These are phyloP conservation scores for Cryptocheilus praepositus DNA, from an alignment of 2,888 invertebrate species.

Conservation along the genomic window DNA sequence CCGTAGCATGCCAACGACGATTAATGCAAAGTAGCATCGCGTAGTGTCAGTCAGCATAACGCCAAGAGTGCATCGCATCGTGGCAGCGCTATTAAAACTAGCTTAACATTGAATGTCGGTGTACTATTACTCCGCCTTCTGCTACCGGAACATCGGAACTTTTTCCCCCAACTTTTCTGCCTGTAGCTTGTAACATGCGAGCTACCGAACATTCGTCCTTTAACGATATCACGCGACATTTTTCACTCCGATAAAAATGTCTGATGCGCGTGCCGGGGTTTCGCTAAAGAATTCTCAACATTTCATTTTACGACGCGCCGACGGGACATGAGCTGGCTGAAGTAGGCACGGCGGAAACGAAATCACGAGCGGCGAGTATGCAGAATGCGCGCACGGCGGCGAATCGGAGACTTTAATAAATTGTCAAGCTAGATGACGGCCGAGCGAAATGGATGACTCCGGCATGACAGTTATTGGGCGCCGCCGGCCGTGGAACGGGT, in stretches of 20 bases:
- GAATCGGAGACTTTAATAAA: constrained; percentile 49
- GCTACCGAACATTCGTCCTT: too few relatives aligned
- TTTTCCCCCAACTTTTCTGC: too few relatives aligned
- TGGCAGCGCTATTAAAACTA: constrained; percentile 40
- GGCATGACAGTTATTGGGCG: constrained; percentile 50
- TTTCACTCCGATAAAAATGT: too few relatives aligned
- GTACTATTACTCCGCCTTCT: constrained; percentile 22
- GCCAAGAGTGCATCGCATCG: constrained; percentile 40
- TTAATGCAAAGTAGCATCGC: constrained; percentile 57
- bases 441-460: constrained; percentile 47
- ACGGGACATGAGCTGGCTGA: neutral
- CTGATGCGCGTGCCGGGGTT: too few relatives aligned
- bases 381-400: neutral
- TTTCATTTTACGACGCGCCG: too few relatives aligned
- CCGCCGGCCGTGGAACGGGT: constrained; percentile 24
- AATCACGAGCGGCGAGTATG: constrained; percentile 19
- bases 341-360: neutral
- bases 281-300: too few relatives aligned
- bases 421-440: constrained; percentile 28
- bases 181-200: too few relatives aligned
- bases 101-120: constrained; percentile 46
- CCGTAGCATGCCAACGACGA: constrained; percentile 41
- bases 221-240: too few relatives aligned
- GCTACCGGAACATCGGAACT: too few relatives aligned
- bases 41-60: constrained; percentile 50